Base-by-base conservation (phyloP, 30 jellyfish, hydroid and myxozoan genomes). In the Catostylus mosaicus region DNA sequence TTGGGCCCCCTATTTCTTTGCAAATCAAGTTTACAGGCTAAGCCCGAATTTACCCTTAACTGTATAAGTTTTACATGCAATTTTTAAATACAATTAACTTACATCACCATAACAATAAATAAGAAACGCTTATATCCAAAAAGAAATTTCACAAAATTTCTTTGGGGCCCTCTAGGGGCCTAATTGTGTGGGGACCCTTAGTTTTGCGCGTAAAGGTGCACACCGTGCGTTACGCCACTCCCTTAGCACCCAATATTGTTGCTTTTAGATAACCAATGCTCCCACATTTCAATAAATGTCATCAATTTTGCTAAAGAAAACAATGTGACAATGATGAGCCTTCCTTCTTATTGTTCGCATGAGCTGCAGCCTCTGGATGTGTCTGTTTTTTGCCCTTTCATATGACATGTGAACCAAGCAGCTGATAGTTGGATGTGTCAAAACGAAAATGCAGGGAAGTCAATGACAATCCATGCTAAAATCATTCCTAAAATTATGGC, bases 371-470 rank as follows among this genome's bases (percentile, higher is more conserved):
- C 96, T 48, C 77, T 87, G 46, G 92, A 87, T 34, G 40, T 20
- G 66, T 33, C 88, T 47, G 96, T 86, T 22, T 77, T 45, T 86
- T 93, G 96, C 48, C 96, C 96, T 32, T 60, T 86, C 67, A 86
- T 78, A 61, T 68, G 65, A 60, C 22, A 19, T 78, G 35, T 35
- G 63, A 87, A 87, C 47, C 59, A 69, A 8, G 96, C 83, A 36
- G 56, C 43, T 38, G 88, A 79, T 38, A 36, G 31, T 31, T 87
- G 96, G 96, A 77, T 87, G 81, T 7, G 77, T 22, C 84, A 72
- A 72, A 54, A 38, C 22, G 72, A 40, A 51, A 86, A 86, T 57
- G 75, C 85, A 43, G 96, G 96, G 54, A 68, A 77, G 52, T 56
- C 88, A 52, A 74, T 87, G 82, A 85, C 86, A 6, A 85, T 85